Conservation (phyloP, 2,888 invertebrate species). For the Papilio gigon region DNA sequence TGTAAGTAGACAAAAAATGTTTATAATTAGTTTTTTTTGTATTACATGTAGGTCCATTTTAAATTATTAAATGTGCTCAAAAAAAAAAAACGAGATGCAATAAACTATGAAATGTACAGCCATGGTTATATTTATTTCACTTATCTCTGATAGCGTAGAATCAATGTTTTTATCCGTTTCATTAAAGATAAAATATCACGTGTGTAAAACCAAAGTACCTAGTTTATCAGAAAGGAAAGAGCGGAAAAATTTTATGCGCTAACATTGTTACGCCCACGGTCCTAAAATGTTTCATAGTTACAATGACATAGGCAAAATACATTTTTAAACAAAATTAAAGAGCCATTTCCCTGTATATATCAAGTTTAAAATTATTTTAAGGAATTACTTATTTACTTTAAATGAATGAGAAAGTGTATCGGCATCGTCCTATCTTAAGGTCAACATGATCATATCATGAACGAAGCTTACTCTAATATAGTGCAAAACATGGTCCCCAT, state of each 20-base stretch:
- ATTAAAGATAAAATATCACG: slow-evolving; percentile 29
- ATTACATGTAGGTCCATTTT: too few species aligned
- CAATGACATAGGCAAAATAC: background rate
- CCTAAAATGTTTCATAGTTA: background rate
- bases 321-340: background rate
- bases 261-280: background rate
- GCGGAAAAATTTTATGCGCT: slow-evolving; percentile 24
- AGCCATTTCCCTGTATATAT: background rate
- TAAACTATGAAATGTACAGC: too few species aligned
- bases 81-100: too few species aligned
- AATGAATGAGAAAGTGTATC: too few species aligned
- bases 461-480: too few species aligned
- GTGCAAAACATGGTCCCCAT: too few species aligned
- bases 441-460: too few species aligned
- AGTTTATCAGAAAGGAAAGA: slow-evolving; percentile 5
- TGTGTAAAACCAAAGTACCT: slow-evolving; percentile 13
- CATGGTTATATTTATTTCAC: slow-evolving; percentile 6
- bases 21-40: too few species aligned
- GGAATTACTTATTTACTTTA: background rate
- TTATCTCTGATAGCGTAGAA: slow-evolving; percentile 26
- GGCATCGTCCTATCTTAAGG: background rate
- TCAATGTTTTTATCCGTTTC: slow-evolving; percentile 37
- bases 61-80: too few species aligned
- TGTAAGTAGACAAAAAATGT: too few species aligned
- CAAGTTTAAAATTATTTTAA: background rate